Base-by-base conservation (phyloP, 2,888 invertebrate genomes). In the Cosmia trapezina region DNA sequence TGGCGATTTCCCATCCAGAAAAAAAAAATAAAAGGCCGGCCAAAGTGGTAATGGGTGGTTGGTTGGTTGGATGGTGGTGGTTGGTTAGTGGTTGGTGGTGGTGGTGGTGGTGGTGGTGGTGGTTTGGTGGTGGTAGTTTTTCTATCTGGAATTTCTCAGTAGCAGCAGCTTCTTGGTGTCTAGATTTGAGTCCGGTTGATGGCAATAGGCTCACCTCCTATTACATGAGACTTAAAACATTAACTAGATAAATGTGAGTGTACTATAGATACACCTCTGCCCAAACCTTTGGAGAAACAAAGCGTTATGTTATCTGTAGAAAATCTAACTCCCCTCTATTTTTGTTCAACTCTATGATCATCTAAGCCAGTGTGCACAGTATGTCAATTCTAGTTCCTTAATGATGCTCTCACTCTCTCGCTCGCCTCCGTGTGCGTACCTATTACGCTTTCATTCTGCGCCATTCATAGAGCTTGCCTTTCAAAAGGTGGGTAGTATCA, bases 301-400 rank as follows among this genome's bases (percentile, higher is more conserved):
- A 12, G 33, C 12, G 14, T 4, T n/a, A 59, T n/a, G 12, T 4
- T 37, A n/a, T n/a, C n/a, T 7, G 12, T 7, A 37, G n/a, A 41
- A 45, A 41, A 53, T 28, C 5, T 0, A 3, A 4, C 6, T 22
- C 9, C 11, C 2, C 0, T 82, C 85, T 85, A 73, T 51, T 17
- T n/a, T 19, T 33, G 2, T 19, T 11, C 0, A 45, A 14, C 14
- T 80, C 84, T 78, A 53, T n/a, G 43, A 0, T 49, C 37, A 45
- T 72, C 66, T 80, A 75, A 79, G 51, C 65, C 73, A 76, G 75
- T 77, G 71, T 72, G 78, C 80, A 75, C 73, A 82, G 74, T 84
- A 82, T 85, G 80, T 88, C 87, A 88, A 84, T 76, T 76, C 80
- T 81, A 83, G 79, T 83, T 85, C 80, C 84, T 76, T 89, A 89